Conservation (phyloP, 2,797 vertebrate genomes). For the Paguma larvata region DNA sequence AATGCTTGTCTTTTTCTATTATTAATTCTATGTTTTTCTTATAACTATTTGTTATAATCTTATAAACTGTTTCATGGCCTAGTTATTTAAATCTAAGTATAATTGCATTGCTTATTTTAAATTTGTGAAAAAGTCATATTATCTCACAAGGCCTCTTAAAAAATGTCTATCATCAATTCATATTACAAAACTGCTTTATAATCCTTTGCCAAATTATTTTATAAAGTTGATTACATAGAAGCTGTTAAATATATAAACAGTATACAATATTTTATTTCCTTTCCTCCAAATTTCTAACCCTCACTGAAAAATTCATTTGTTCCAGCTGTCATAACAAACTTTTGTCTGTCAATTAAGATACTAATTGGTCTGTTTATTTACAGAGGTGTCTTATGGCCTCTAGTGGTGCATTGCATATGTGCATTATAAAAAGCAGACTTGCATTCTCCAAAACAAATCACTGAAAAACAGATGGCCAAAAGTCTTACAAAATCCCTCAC, state of each 20-base stretch:
- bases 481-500: not conserved
- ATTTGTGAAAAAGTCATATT: not conserved
- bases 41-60: not conserved
- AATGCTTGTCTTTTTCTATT: not conserved
- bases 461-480: not conserved
- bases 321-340: not conserved
- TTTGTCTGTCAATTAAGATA: constrained; percentile 15
- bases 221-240: not conserved
- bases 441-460: not conserved
- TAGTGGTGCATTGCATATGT: constrained; percentile 74
- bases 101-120: not conserved
- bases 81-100: not conserved
- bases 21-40: not conserved
- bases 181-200: not conserved
- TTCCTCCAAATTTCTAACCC: not conserved
- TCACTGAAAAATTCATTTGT: constrained; percentile 33
- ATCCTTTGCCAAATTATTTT: not conserved
- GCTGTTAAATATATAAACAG: not conserved
- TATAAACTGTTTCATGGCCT: not conserved
- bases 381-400: constrained; percentile 76
- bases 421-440: constrained; percentile 54
- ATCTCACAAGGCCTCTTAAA: not conserved
- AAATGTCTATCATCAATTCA: not conserved
- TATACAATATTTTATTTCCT: not conserved
- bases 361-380: constrained; percentile 69